A percentile compares a stretch with the other conserved stretches of the same genome.
These are phyloP conservation scores for Horisme vitalbata DNA, from an alignment of 2,888 invertebrate species.

Conservation along the genomic window DNA sequence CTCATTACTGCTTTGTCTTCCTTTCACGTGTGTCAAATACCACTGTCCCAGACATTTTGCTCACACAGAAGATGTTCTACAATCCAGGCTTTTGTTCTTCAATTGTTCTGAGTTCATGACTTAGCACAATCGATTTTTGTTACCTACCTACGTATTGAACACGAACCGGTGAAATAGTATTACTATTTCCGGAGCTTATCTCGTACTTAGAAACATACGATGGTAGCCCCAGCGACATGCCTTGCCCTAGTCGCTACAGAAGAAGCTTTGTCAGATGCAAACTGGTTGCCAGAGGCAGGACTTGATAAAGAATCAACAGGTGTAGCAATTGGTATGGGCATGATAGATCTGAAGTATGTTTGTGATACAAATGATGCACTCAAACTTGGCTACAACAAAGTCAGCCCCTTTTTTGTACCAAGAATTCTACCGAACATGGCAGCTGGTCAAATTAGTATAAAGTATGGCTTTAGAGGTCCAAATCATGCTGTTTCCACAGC, in stretches of 20 bases:
- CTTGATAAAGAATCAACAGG: slow-evolving; percentile 86
- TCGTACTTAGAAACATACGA: no score
- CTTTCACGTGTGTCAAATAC: no score
- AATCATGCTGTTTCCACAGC: slow-evolving; percentile 98
- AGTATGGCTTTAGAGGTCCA: slow-evolving; percentile 93
- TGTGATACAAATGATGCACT: slow-evolving; percentile 89
- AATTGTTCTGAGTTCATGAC: no score
- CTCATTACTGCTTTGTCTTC: no score
- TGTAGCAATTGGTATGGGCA: slow-evolving; percentile 97
- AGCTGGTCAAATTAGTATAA: slow-evolving; percentile 96
- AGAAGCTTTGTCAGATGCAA: slow-evolving; percentile 90
- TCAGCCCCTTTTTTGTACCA: slow-evolving; percentile 98
- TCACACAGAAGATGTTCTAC: no score
- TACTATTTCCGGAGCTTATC: no score
- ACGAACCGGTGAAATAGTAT: no score
- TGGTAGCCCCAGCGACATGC: slow-evolving; percentile 92
- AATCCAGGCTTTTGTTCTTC: no score
- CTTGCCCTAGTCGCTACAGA: slow-evolving; percentile 92
- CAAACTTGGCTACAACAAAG: slow-evolving; percentile 92
- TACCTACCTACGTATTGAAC: no score
- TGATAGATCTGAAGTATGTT: slow-evolving; percentile 95
- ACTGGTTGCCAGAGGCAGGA: slow-evolving; percentile 81
- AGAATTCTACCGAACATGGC: slow-evolving; percentile 97
- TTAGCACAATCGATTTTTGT: no score
- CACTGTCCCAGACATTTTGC: no score